Percentiles rank a stretch among this genome's conserved stretches.
phyloP scores from a whole-genome alignment of 2,797 vertebrate species.

The Anas bernieri region DNA sequence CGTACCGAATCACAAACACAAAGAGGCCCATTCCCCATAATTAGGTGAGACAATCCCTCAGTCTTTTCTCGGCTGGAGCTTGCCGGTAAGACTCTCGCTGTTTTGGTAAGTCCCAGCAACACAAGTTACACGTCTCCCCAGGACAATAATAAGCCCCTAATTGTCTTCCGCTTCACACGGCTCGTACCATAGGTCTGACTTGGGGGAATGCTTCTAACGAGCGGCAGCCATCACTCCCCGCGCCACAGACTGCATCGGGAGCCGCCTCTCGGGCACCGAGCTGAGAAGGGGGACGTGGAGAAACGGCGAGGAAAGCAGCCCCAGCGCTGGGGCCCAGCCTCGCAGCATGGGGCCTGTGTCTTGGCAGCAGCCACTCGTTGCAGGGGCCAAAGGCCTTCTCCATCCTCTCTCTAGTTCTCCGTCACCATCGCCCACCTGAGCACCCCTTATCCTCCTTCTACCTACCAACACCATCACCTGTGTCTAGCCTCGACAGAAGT shows the following conservation, averaged over 20 bases:
- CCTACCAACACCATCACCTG: background rate
- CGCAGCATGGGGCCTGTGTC: accelerated
- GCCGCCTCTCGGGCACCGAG: background rate
- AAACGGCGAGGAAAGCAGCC: background rate
- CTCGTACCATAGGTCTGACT: constrained; percentile 77
- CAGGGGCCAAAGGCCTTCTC: background rate
- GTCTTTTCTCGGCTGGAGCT: constrained; percentile 96
- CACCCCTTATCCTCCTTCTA: background rate
- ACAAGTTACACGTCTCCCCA: constrained; percentile 88
- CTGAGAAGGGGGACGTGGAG: constrained; percentile 7
- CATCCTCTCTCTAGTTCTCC: background rate
- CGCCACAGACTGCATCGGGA: constrained; percentile 32
- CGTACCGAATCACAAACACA: constrained; percentile 94
- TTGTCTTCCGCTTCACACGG: constrained; percentile 90
- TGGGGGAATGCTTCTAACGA: constrained; percentile 74
- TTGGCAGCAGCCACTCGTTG: background rate
- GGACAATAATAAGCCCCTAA: constrained; percentile 93
- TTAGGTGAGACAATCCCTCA: constrained; percentile 95
- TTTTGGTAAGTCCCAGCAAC: constrained; percentile 85
- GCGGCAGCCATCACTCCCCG: constrained; percentile 57
- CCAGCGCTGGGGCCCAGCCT: background rate
- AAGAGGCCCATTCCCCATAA: constrained; percentile 90
- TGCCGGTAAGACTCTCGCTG: constrained; percentile 86
- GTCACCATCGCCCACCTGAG: accelerated
- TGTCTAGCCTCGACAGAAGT: background rate